phyloP scores from a whole-genome alignment of 2,797 vertebrate genomes.

The Morelia viridis region DNA sequence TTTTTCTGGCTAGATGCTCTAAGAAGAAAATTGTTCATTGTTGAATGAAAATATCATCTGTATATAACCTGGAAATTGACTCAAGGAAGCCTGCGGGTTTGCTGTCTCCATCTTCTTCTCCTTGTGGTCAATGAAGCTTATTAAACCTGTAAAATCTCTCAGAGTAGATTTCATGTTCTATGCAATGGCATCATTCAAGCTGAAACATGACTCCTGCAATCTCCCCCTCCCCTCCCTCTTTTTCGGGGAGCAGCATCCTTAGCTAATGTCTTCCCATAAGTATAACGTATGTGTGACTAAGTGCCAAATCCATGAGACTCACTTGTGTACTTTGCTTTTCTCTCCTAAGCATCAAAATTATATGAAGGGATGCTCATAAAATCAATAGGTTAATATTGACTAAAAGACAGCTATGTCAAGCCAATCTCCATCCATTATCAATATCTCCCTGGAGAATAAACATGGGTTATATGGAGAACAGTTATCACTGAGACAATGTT shows the following conservation, averaged over 20 bases:
- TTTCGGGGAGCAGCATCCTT: not conserved
- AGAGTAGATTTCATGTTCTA: not conserved
- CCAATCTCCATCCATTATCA: not conserved
- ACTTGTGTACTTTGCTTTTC: not conserved
- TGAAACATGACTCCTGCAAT: not conserved
- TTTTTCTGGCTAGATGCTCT: not conserved
- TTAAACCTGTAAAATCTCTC: conserved; percentile 7
- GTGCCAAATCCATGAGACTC: not conserved
- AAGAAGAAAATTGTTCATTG: not conserved
- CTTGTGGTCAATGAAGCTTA: not conserved
- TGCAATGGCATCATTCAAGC: conserved; percentile 8
- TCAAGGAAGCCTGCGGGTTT: not conserved
- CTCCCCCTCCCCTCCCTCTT: not conserved
- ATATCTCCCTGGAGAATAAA: not conserved
- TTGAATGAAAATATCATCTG: not conserved
- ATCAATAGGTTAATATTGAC: not conserved
- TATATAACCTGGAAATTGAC: not conserved
- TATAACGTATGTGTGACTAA: not conserved
- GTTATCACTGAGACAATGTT: not conserved
- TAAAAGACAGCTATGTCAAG: not conserved
- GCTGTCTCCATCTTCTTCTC: not conserved
- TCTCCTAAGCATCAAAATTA: not conserved
- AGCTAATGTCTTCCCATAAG: not conserved
- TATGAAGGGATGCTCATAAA: not conserved
- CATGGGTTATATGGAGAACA: not conserved